phyloP scores from a whole-genome alignment of 2,888 invertebrate genomes.

The Mactromeris polynyma region DNA sequence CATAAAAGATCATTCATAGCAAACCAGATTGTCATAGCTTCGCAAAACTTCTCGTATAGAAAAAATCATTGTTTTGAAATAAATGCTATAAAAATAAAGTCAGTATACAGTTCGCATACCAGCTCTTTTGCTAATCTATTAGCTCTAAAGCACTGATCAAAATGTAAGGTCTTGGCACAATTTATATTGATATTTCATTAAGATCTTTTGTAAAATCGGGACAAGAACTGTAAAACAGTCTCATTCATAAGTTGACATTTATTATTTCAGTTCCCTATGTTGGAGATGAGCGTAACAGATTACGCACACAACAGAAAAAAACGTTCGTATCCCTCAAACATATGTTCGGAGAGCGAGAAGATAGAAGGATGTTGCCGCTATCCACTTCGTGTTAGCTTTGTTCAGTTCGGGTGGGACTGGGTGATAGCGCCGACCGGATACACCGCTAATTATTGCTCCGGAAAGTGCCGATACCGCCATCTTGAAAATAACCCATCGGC shows the following conservation, averaged over 20 bases:
- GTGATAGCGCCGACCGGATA: conserved; percentile 98
- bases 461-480: conserved; percentile 96
- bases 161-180: too few species aligned
- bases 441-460: conserved; percentile 98
- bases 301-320: conserved; percentile 88
- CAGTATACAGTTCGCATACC: too few species aligned
- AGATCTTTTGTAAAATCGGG: too few species aligned
- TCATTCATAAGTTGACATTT: conserved; percentile 10
- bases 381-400: conserved; percentile 97
- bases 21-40: too few species aligned
- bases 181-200: too few species aligned
- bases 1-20: too few species aligned
- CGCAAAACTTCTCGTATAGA: too few species aligned
- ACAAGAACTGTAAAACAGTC: neutral
- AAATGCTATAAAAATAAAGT: too few species aligned
- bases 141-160: too few species aligned
- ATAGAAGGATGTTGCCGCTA: conserved; percentile 97
- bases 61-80: too few species aligned
- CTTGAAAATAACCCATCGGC: conserved; percentile 95
- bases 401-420: conserved; percentile 98
- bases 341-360: conserved; percentile 93
- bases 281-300: conserved; percentile 77
- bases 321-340: conserved; percentile 92
- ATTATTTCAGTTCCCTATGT: conserved; percentile 78
- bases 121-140: too few species aligned